These are phyloP conservation scores for Patagioenas fasciata DNA, from an alignment of 2,113 vertebrate species.

Conservation along the genomic window DNA sequence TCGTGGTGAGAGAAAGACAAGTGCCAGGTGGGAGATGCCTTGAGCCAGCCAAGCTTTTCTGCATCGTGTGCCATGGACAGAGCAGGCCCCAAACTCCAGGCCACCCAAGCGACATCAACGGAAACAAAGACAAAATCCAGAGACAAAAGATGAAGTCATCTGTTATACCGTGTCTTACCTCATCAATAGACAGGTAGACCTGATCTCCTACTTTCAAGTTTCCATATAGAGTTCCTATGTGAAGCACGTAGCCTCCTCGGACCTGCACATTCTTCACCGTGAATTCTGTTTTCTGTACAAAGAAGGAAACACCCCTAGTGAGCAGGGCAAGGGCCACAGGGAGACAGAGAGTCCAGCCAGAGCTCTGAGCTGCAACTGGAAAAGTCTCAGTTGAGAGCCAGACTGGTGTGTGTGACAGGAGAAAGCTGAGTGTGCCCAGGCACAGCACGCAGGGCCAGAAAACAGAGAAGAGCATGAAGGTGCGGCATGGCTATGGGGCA, in stretches of 20 bases:
- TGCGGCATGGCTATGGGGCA: not conserved
- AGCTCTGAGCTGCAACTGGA: not conserved
- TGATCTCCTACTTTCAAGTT: slow-evolving; percentile 87
- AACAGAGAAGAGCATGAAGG: not conserved
- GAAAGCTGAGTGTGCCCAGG: not conserved
- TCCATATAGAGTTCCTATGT: slow-evolving; percentile 90
- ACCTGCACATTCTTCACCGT: slow-evolving; percentile 95
- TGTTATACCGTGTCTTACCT: slow-evolving; percentile 72
- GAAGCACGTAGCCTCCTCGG: slow-evolving; percentile 91
- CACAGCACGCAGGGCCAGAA: not conserved
- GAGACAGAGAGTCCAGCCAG: not conserved
- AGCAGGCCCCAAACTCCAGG: not conserved
- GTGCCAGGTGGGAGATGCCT: not conserved
- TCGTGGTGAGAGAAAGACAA: fast-evolving
- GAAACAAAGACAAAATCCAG: not conserved
- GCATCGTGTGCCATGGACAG: fast-evolving
- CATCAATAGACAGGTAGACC: slow-evolving; percentile 87
- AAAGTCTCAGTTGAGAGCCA: not conserved
- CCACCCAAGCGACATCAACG: fast-evolving
- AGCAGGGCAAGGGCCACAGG: not conserved
- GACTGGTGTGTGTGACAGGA: not conserved
- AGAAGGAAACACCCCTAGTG: not conserved
- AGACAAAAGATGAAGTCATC: not conserved
- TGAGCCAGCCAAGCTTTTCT: not conserved
- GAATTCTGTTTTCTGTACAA: slow-evolving; percentile 91